A percentile compares a stretch with the other conserved stretches of the same genome.
Conservation (phyloP, 2,888 invertebrate genomes). For the Pandemis cinnamomeana region DNA sequence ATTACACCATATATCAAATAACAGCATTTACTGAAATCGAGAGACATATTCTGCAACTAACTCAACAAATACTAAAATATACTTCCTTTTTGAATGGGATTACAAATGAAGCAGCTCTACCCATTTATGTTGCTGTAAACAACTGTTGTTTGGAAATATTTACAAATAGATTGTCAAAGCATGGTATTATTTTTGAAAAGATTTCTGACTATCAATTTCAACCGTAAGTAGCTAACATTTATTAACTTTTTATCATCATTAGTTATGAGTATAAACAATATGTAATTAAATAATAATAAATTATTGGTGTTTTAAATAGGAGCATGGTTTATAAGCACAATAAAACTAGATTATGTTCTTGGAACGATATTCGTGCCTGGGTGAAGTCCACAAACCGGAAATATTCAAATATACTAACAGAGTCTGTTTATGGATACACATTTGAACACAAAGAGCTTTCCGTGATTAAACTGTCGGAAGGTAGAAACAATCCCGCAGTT, state of each 20-base stretch:
- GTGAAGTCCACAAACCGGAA: constrained; percentile 6
- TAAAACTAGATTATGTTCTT: constrained; percentile 51
- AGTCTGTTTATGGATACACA: constrained; percentile 61
- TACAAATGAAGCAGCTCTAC: constrained; percentile 69
- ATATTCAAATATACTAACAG: constrained; percentile 47
- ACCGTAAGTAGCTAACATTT: constrained; percentile 5
- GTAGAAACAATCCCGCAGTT: constrained; percentile 55
- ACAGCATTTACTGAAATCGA: constrained; percentile 68
- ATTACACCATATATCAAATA: constrained; percentile 63
- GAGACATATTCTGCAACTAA: constrained; percentile 59
- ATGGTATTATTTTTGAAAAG: constrained; percentile 44
- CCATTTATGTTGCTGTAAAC: constrained; percentile 66
- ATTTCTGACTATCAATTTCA: not conserved
- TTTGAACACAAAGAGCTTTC: constrained; percentile 65
- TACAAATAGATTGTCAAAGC: constrained; percentile 55
- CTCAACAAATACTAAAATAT: constrained; percentile 52
- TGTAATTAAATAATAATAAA: not conserved
- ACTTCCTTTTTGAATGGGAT: constrained; percentile 67
- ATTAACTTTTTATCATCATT: not conserved
- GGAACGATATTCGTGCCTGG: constrained; percentile 48
- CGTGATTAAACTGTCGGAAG: constrained; percentile 60
- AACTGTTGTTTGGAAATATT: constrained; percentile 51
- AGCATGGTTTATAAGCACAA: not conserved
- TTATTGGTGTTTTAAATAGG: not conserved
- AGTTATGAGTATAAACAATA: not conserved